phyloP scores from a whole-genome alignment of 2,888 invertebrate genomes.

The Amphimallon solstitiale region DNA sequence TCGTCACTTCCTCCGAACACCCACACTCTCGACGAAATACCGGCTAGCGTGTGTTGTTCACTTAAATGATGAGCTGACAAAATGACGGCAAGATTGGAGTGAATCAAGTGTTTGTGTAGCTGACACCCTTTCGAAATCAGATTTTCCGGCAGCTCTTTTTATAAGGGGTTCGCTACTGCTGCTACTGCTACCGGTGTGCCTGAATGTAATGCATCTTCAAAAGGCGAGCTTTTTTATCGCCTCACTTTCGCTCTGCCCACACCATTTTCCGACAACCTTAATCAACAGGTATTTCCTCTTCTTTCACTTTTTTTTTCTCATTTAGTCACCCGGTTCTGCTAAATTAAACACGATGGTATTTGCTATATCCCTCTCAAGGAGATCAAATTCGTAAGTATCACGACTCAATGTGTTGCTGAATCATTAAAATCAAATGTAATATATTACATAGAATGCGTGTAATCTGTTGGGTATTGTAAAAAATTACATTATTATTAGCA shows the following conservation, averaged over 20 bases:
- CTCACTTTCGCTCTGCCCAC: conserved; percentile 20
- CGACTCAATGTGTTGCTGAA: no score
- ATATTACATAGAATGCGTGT: no score
- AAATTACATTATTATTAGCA: no score
- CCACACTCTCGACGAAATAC: background rate
- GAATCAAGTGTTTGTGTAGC: conserved; percentile 61
- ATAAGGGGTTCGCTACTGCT: conserved; percentile 47
- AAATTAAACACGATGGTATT: conserved; percentile 21
- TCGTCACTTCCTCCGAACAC: no score
- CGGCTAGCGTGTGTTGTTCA: conserved; percentile 30
- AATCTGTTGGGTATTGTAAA: no score
- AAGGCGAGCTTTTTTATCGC: conserved; percentile 37
- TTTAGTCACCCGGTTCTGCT: conserved; percentile 5
- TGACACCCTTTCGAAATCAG: conserved; percentile 60
- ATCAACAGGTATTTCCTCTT: conserved; percentile 41
- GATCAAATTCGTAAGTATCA: background rate
- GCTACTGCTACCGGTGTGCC: conserved; percentile 20
- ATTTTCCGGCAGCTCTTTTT: conserved; percentile 56
- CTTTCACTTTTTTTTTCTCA: conserved; percentile 29
- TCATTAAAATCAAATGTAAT: no score
- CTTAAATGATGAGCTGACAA: conserved; percentile 54
- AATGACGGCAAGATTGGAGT: conserved; percentile 57
- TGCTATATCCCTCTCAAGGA: conserved; percentile 21
- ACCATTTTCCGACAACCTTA: conserved; percentile 33
- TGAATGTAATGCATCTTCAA: conserved; percentile 40